Percentiles rank a stretch among this genome's conserved stretches.
phyloP scores from a whole-genome alignment of 2,797 vertebrate species.

The Rhadinocentrus ornatus region DNA sequence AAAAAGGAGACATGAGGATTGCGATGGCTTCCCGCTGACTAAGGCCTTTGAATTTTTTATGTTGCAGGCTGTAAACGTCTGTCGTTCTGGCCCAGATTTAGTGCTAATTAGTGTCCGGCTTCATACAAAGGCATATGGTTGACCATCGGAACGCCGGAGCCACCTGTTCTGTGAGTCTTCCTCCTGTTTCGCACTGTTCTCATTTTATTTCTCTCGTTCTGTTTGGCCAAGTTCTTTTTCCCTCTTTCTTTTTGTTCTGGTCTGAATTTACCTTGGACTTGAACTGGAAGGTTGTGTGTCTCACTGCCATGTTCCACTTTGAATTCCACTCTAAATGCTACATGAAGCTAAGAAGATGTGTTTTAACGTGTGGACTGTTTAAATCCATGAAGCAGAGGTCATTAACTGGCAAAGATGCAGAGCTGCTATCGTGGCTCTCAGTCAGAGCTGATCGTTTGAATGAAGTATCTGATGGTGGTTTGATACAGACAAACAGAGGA shows the following conservation, averaged over 20 bases:
- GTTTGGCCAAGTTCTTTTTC: slow-evolving; percentile 3
- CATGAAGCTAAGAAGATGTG: slow-evolving; percentile 6
- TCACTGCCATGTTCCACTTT: not conserved
- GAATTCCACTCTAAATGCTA: not conserved
- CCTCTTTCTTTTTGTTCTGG: not conserved
- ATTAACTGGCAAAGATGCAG: slow-evolving; percentile 47
- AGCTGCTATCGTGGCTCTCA: slow-evolving; percentile 43
- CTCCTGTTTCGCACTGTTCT: slow-evolving; percentile 11
- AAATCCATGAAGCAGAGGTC: slow-evolving; percentile 27
- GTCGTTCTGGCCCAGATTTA: slow-evolving; percentile 78
- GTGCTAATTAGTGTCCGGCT: slow-evolving; percentile 75
- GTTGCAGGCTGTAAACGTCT: slow-evolving; percentile 70
- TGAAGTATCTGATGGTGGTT: slow-evolving; percentile 75
- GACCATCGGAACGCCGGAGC: slow-evolving; percentile 54
- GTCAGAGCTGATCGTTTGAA: slow-evolving; percentile 69
- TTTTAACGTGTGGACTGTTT: not conserved
- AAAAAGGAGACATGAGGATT: slow-evolving; percentile 42
- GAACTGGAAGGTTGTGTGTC: not conserved
- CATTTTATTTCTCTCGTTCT: slow-evolving; percentile 15
- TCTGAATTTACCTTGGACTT: not conserved
- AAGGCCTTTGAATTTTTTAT: slow-evolving; percentile 76
- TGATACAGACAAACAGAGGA: slow-evolving; percentile 77
- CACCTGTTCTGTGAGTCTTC: slow-evolving; percentile 64
- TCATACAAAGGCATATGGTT: slow-evolving; percentile 62
- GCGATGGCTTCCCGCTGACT: slow-evolving; percentile 59